These are phyloP conservation scores for Pecten maximus DNA, from an alignment of 2,888 invertebrate species.

Conservation along the genomic window DNA sequence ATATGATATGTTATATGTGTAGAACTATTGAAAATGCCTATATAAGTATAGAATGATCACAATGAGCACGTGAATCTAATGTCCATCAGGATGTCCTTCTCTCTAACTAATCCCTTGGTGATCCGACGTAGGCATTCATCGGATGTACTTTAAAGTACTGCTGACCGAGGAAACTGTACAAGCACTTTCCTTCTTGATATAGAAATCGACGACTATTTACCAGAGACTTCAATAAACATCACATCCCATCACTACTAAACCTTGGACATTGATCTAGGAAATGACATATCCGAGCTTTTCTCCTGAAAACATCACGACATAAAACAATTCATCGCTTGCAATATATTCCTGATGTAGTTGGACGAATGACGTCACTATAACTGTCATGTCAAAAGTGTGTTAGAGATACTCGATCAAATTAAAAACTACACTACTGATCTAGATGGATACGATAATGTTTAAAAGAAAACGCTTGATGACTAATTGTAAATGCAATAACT, in stretches of 20 bases:
- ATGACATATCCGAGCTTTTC: not conserved
- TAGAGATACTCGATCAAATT: not conserved
- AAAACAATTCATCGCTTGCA: not conserved
- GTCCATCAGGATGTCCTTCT: not conserved
- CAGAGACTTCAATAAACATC: not conserved
- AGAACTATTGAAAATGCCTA: not conserved
- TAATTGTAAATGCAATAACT: no score
- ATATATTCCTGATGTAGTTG: not conserved
- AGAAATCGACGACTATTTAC: constrained; percentile 7
- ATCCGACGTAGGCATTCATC: not conserved
- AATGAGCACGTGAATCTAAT: not conserved
- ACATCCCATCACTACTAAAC: not conserved
- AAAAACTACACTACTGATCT: no score
- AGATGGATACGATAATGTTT: no score
- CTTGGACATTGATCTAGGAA: constrained; percentile 13
- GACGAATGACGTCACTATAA: not conserved
- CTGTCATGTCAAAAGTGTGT: not conserved
- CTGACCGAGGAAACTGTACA: not conserved
- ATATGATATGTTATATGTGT: no score
- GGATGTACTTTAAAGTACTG: not conserved
- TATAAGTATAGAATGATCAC: not conserved
- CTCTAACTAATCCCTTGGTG: not conserved
- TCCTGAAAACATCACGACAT: not conserved
- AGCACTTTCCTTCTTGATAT: not conserved
- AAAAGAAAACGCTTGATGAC: no score